Percentiles rank a stretch among this genome's conserved stretches.
Evolutionary conservation across 2,888 invertebrate species (phyloP).

Genomic region (Drosophila fulvimacula): DNA sequence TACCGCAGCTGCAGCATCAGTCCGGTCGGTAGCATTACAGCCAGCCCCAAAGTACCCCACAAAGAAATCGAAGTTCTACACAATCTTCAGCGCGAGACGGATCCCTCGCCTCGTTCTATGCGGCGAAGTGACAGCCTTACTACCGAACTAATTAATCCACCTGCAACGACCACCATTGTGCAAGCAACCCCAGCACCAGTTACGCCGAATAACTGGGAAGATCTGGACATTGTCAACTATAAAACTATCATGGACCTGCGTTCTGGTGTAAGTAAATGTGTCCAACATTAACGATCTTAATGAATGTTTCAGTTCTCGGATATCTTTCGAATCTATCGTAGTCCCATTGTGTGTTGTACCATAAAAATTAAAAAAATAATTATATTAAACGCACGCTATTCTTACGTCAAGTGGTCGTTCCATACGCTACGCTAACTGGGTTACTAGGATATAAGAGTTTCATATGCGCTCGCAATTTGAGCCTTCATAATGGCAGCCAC

Average conservation of each 20-base stretch:
- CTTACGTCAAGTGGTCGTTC: constrained; percentile 14
- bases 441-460: constrained; percentile 74
- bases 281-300: neutral
- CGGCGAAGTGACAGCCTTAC: constrained; percentile 61
- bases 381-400: constrained; percentile 55
- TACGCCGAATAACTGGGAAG: constrained; percentile 87
- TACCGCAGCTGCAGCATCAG: constrained; percentile 82
- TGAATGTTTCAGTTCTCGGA: neutral
- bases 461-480: constrained; percentile 69
- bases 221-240: constrained; percentile 87
- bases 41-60: constrained; percentile 86
- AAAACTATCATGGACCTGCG: constrained; percentile 88
- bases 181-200: constrained; percentile 72
- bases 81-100: constrained; percentile 89
- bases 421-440: constrained; percentile 59
- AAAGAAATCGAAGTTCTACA: constrained; percentile 89
- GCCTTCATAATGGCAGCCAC: constrained; percentile 62
- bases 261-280: constrained; percentile 87
- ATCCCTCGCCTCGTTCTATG: constrained; percentile 87
- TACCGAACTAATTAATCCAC: constrained; percentile 26
- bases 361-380: constrained; percentile 35
- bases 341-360: neutral
- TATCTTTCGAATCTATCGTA: constrained; percentile 5
- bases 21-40: constrained; percentile 85
- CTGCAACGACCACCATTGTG: constrained; percentile 3